Evolutionary conservation across 2,888 invertebrate species (phyloP).

Genomic region (Clunio marinus): DNA sequence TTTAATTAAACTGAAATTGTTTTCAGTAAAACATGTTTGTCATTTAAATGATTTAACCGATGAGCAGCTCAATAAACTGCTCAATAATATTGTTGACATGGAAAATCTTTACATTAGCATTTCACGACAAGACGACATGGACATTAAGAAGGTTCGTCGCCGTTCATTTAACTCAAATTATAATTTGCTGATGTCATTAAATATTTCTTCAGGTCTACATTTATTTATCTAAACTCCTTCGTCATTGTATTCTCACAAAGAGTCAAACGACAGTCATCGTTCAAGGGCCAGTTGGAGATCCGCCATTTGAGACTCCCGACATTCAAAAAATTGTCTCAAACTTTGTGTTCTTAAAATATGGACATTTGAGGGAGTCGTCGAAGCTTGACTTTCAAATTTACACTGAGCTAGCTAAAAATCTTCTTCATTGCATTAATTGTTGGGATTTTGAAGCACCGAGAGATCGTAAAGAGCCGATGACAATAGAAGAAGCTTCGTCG

Average conservation of each 20-base stretch:
- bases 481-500: conserved; percentile 69
- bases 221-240: conserved; percentile 31
- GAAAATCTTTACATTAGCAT: conserved; percentile 92
- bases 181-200: no score
- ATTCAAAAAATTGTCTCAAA: conserved; percentile 90
- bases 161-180: no score
- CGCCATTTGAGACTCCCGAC: conserved; percentile 89
- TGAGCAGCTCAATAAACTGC: conserved; percentile 77
- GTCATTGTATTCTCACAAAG: conserved; percentile 18
- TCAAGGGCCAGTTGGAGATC: conserved; percentile 75
- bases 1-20: conserved; percentile 8
- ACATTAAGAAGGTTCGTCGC: conserved; percentile 76
- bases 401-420: conserved; percentile 88
- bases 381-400: conserved; percentile 65
- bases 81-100: conserved; percentile 89
- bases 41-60: conserved; percentile 73
- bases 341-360: conserved; percentile 80
- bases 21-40: conserved; percentile 70
- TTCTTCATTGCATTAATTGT: conserved; percentile 87
- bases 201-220: conserved; percentile 80
- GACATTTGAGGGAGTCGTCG: conserved; percentile 45
- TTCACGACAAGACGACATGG: conserved; percentile 84
- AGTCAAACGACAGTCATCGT: conserved; percentile 12
- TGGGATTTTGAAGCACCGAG: conserved; percentile 92
- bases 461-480: conserved; percentile 64